Percentiles rank a stretch among this genome's conserved stretches.
Evolutionary conservation across 2,113 vertebrate species (phyloP).

Genomic region (Salminus brasiliensis): DNA sequence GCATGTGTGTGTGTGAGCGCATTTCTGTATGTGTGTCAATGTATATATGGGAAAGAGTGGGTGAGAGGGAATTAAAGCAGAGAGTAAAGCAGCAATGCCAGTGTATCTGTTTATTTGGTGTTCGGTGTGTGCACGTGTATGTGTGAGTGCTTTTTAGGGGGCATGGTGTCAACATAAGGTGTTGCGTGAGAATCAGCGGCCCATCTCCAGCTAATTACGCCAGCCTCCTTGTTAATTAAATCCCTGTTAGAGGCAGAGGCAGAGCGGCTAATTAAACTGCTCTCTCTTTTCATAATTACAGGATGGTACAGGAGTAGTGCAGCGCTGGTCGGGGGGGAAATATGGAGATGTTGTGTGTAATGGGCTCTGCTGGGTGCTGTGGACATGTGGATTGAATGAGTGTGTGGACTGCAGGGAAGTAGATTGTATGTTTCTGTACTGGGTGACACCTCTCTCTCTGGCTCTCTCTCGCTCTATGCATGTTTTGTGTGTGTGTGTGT

Average conservation of each 20-base stretch:
- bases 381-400: slow-evolving; percentile 25
- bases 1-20: slow-evolving; percentile 34
- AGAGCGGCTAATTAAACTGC: slow-evolving; percentile 59
- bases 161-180: slow-evolving; percentile 57
- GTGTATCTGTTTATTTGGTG: slow-evolving; percentile 43
- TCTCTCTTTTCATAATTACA: slow-evolving; percentile 56
- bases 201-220: slow-evolving; percentile 58
- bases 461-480: slow-evolving; percentile 27
- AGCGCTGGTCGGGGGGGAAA: slow-evolving; percentile 18
- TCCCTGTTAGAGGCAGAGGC: slow-evolving; percentile 51
- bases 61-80: slow-evolving; percentile 60
- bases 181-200: slow-evolving; percentile 48
- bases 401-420: slow-evolving; percentile 35
- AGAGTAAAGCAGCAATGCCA: slow-evolving; percentile 40
- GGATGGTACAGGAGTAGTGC: slow-evolving; percentile 50
- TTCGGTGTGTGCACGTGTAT: slow-evolving; percentile 26
- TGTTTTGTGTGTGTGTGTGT: slow-evolving; percentile 35
- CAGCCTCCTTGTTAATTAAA: slow-evolving; percentile 60
- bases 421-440: slow-evolving; percentile 43
- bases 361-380: slow-evolving; percentile 4
- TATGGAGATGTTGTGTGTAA: slow-evolving; percentile 38
- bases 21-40: slow-evolving; percentile 40
- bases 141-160: slow-evolving; percentile 39
- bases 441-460: slow-evolving; percentile 16
- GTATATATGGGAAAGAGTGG: slow-evolving; percentile 36